Percentiles rank a stretch among this genome's conserved stretches.
These are phyloP conservation scores for Atherinosoma microstoma DNA, from an alignment of 2,797 vertebrate species.

Conservation along the genomic window DNA sequence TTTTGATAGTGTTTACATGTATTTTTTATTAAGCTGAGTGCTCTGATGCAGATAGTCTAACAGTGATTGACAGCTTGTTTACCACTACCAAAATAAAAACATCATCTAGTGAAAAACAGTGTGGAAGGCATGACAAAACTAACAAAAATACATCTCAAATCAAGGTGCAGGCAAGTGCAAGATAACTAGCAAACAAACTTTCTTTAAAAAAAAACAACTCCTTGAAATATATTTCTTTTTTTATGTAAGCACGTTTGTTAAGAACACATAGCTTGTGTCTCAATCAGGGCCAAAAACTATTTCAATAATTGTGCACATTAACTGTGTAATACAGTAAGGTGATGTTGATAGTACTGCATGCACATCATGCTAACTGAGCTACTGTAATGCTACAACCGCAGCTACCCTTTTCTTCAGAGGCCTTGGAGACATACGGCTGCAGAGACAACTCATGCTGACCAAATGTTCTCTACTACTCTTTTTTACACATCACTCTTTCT, in stretches of 20 bases:
- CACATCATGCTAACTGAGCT: too few species aligned
- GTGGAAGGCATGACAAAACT: conserved; percentile 8
- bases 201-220: not conserved
- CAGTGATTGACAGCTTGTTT: not conserved
- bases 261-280: too few species aligned
- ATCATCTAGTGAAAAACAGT: conserved; percentile 17
- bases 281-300: too few species aligned
- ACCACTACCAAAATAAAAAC: not conserved
- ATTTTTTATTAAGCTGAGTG: not conserved
- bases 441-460: not conserved
- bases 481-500: not conserved
- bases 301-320: too few species aligned
- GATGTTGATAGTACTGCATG: too few species aligned
- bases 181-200: not conserved
- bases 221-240: conserved; percentile 4
- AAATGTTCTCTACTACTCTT: not conserved
- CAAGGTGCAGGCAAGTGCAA: not conserved
- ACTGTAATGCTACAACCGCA: too few species aligned
- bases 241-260: not conserved
- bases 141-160: conserved; percentile 23
- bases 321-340: too few species aligned
- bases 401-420: too few species aligned
- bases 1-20: not conserved
- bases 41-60: conserved; percentile 12
- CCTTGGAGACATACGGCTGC: too few species aligned